These are phyloP conservation scores for Sandelia bainsii DNA, from an alignment of 2,797 vertebrate genomes.

Conservation along the genomic window DNA sequence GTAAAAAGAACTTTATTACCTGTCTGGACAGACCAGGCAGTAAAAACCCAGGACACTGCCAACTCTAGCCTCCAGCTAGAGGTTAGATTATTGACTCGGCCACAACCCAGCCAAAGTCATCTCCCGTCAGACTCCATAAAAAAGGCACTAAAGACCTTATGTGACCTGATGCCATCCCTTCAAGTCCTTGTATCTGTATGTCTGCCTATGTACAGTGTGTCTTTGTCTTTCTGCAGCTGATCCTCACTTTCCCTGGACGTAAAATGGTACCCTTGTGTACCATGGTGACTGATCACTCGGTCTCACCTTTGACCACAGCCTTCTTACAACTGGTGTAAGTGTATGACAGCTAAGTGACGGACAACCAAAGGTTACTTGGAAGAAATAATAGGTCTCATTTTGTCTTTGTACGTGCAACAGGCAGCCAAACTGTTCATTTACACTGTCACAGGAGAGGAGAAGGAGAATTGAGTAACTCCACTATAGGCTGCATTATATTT, in stretches of 20 bases:
- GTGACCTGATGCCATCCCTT: conserved; percentile 29
- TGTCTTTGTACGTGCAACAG: conserved; percentile 56
- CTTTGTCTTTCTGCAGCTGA: conserved; percentile 48
- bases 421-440: conserved; percentile 53
- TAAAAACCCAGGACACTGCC: conserved; percentile 61
- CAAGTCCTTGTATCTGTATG: conserved; percentile 18
- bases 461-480: conserved; percentile 21
- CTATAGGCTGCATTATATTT: conserved; percentile 46
- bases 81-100: conserved; percentile 61
- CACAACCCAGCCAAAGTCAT: conserved; percentile 54
- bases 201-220: conserved; percentile 7
- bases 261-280: conserved; percentile 32
- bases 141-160: conserved; percentile 56
- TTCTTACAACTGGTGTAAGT: conserved; percentile 49
- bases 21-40: conserved; percentile 61
- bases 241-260: conserved; percentile 40
- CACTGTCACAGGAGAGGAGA: conserved; percentile 28
- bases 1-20: conserved; percentile 80
- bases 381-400: conserved; percentile 35
- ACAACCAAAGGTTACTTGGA: conserved; percentile 36
- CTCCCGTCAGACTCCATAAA: conserved; percentile 72
- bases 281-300: conserved; percentile 48
- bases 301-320: conserved; percentile 54
- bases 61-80: conserved; percentile 54
- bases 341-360: conserved; percentile 37